Evolutionary conservation across 2,888 invertebrate species (phyloP).

Genomic region (Drosophila atroscutellata): DNA sequence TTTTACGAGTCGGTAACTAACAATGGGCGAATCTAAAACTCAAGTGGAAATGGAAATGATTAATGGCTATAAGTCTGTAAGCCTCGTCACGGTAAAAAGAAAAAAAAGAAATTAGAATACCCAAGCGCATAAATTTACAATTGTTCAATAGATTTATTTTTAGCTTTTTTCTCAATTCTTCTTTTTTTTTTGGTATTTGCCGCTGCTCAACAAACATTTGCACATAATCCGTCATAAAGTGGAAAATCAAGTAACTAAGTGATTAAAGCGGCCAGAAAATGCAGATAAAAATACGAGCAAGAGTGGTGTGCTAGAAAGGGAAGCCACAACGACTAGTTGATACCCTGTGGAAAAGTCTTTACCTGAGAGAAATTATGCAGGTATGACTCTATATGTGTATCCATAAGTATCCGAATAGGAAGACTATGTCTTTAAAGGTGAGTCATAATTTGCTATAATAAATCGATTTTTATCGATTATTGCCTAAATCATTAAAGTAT

Average conservation of each 20-base stretch:
- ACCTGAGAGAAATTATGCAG: rapidly evolving
- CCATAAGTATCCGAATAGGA: no score
- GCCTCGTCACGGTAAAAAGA: slow-evolving; percentile 1
- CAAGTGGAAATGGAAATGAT: slow-evolving; percentile 43
- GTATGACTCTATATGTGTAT: rapidly evolving
- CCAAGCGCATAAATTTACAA: slow-evolving; percentile 60
- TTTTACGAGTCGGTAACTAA: slow-evolving; percentile 6
- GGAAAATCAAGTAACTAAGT: slow-evolving; percentile 78
- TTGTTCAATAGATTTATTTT: slow-evolving; percentile 53
- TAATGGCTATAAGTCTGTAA: slow-evolving; percentile 44
- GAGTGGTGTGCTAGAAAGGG: not conserved
- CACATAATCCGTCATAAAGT: slow-evolving; percentile 79
- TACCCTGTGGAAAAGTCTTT: not conserved
- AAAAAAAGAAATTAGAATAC: not conserved
- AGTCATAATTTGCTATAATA: not conserved
- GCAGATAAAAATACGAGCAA: slow-evolving; percentile 9
- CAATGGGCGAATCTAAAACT: slow-evolving; percentile 22
- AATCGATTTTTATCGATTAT: not conserved
- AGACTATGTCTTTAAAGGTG: no score
- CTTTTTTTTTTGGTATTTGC: slow-evolving; percentile 13
- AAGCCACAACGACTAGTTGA: not conserved
- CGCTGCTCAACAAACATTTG: slow-evolving; percentile 60
- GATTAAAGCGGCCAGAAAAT: slow-evolving; percentile 60
- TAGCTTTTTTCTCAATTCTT: not conserved
- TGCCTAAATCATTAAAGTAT: no score